These are phyloP conservation scores for Megalonaias nervosa DNA, from an alignment of 1,140 invertebrate species.

Conservation along the genomic window DNA sequence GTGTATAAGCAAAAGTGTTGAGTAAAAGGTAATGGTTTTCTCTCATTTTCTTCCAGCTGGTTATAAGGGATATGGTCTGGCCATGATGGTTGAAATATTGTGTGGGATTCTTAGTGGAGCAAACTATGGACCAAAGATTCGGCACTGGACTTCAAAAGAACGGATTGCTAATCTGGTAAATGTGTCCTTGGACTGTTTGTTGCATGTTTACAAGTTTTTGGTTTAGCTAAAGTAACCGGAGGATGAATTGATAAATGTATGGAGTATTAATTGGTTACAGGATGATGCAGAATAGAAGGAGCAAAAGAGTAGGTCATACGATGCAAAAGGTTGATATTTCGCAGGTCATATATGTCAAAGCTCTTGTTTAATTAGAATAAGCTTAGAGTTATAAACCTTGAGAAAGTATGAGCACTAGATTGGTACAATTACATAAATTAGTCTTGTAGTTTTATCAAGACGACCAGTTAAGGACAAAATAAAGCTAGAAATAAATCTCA, in stretches of 20 bases:
- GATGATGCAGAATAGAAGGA: no score
- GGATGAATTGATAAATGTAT: not conserved
- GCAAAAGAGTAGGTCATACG: no score
- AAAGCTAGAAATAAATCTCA: no score
- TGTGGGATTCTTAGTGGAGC: constrained; percentile 73
- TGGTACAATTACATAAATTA: no score
- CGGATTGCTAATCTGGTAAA: not conserved
- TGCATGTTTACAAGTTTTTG: not conserved
- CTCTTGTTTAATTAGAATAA: no score
- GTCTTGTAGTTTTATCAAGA: no score
- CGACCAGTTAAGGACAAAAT: no score
- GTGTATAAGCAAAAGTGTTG: not conserved
- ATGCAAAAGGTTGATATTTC: no score
- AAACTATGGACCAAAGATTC: constrained; percentile 14
- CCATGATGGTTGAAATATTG: constrained; percentile 86
- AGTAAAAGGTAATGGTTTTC: not conserved
- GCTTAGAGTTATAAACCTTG: no score
- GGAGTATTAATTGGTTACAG: not conserved
- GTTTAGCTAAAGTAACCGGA: not conserved
- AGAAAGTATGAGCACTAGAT: no score
- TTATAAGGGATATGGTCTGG: constrained; percentile 93
- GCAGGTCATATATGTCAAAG: no score
- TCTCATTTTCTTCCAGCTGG: constrained; percentile 72
- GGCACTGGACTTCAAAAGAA: constrained; percentile 9
- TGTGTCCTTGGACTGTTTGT: not conserved